Percentiles rank a stretch among this genome's conserved stretches.
phyloP scores from a whole-genome alignment of 2,888 invertebrate genomes.

The Eristalis tenax region DNA sequence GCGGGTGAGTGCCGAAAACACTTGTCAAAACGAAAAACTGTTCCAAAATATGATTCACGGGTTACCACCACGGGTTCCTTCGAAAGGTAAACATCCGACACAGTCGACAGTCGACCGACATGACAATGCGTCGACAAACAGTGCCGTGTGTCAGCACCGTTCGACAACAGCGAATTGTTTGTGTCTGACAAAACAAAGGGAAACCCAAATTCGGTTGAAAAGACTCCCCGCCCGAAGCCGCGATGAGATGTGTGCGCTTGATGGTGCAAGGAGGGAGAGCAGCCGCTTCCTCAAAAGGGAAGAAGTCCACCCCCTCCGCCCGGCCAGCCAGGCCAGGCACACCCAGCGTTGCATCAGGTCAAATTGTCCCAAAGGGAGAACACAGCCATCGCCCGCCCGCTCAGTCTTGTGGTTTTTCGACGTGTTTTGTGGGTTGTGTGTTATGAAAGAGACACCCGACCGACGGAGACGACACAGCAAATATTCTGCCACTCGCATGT shows the following conservation, averaged over 20 bases:
- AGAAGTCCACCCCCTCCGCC: not conserved
- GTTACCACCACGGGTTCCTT: constrained; percentile 36
- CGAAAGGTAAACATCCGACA: constrained; percentile 60
- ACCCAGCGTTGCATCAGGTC: constrained; percentile 19
- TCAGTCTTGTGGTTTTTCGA: constrained; percentile 3
- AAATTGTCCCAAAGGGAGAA: not conserved
- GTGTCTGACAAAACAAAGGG: constrained; percentile 47
- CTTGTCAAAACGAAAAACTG: constrained; percentile 44
- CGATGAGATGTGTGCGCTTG: not conserved
- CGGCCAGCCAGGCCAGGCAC: too few relatives aligned
- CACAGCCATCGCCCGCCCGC: not conserved
- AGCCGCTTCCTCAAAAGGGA: constrained; percentile 17
- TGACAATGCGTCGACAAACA: constrained; percentile 59
- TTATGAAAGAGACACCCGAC: constrained; percentile 25
- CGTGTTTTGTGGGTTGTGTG: constrained; percentile 43
- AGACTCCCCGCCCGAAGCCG: constrained; percentile 31
- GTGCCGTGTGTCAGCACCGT: constrained; percentile 49
- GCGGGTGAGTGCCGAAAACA: constrained; percentile 37
- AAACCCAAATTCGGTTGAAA: constrained; percentile 51
- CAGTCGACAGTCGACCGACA: not conserved
- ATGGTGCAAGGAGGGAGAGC: constrained; percentile 38
- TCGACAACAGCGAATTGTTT: constrained; percentile 30
- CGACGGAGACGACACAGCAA: constrained; percentile 27
- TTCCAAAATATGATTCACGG: constrained; percentile 50
- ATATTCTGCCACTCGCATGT: constrained; percentile 43